Conservation (phyloP, 2,888 invertebrate genomes). For the Pegoplata infirma region DNA sequence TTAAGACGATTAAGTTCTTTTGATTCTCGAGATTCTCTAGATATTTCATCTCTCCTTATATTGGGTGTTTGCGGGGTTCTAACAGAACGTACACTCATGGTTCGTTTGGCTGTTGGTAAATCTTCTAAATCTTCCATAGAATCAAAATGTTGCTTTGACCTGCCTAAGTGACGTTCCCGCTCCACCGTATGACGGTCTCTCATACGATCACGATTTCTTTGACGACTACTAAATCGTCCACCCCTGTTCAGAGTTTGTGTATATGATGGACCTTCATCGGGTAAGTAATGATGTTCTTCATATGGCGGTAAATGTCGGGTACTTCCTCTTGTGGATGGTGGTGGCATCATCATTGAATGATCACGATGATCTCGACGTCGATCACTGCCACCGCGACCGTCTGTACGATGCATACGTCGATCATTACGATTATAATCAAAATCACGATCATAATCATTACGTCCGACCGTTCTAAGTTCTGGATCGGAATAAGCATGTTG, state of each 20-base stretch:
- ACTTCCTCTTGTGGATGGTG: conserved; percentile 47
- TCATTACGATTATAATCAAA: conserved; percentile 67
- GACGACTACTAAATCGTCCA: conserved; percentile 73
- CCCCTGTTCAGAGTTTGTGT: conserved; percentile 70
- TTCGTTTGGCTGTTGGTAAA: conserved; percentile 69
- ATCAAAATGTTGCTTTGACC: conserved; percentile 72
- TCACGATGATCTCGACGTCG: conserved; percentile 64
- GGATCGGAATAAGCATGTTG: conserved; percentile 87
- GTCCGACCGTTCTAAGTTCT: conserved; percentile 79
- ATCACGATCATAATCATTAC: conserved; percentile 70
- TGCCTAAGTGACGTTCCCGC: conserved; percentile 78
- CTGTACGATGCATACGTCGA: conserved; percentile 49
- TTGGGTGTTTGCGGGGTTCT: conserved; percentile 71
- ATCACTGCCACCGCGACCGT: conserved; percentile 64
- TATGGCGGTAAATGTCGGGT: conserved; percentile 64
- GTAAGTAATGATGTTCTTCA: conserved; percentile 65
- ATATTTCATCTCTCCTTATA: conserved; percentile 61
- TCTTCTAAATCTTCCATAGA: conserved; percentile 71
- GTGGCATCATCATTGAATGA: conserved; percentile 27
- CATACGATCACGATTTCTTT: conserved; percentile 70
- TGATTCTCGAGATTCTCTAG: conserved; percentile 31
- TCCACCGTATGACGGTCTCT: conserved; percentile 79
- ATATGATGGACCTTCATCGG: conserved; percentile 62
- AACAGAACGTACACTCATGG: conserved; percentile 73
- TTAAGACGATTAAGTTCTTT: conserved; percentile 71